Conservation (phyloP, 2,888 invertebrate genomes). For the Xestia rhomboidea region DNA sequence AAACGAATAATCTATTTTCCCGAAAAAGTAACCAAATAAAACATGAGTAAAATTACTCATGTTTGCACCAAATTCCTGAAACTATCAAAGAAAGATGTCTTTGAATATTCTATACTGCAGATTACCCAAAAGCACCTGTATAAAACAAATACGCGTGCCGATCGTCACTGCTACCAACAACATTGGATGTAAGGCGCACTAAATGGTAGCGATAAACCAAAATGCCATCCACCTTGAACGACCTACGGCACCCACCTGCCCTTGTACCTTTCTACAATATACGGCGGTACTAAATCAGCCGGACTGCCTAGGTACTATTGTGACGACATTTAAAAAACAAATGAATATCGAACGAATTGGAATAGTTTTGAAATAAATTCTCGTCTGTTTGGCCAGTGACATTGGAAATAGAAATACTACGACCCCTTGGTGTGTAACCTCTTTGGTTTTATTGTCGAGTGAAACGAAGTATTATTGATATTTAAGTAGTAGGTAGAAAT, state of each 20-base stretch:
- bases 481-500: background rate
- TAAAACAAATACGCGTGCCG: no score
- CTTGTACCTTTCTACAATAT: slow-evolving; percentile 62
- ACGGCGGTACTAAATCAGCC: slow-evolving; percentile 63
- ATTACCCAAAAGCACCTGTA: no score
- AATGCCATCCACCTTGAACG: slow-evolving; percentile 78
- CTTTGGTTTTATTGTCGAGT: background rate
- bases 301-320: slow-evolving; percentile 46
- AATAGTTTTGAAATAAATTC: slow-evolving; percentile 50
- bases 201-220: slow-evolving; percentile 74
- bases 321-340: slow-evolving; percentile 59
- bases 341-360: slow-evolving; percentile 45
- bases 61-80: no score
- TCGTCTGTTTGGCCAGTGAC: background rate
- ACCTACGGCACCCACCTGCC: slow-evolving; percentile 76
- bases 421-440: slow-evolving; percentile 11
- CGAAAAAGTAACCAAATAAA: no score
- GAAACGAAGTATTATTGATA: background rate
- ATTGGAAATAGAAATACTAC: slow-evolving; percentile 4
- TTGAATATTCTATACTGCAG: no score
- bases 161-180: slow-evolving; percentile 60
- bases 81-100: no score
- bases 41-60: no score
- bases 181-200: slow-evolving; percentile 64
- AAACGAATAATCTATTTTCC: no score